Evolutionary conservation across 1,140 invertebrate genomes (phyloP).

Genomic region (Drosophila erecta): DNA sequence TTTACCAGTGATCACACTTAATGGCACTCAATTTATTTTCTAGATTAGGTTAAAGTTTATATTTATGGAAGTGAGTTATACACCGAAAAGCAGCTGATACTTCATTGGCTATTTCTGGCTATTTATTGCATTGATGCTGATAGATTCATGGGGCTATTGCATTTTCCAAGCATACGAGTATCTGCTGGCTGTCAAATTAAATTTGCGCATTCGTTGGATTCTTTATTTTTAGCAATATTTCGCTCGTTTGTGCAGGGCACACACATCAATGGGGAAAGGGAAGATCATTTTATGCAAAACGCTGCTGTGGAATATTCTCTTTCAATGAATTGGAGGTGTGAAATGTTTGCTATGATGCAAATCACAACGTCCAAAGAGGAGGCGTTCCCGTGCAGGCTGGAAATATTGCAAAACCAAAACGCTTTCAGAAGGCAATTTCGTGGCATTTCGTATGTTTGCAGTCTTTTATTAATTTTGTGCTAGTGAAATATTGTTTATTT

Average conservation of each 20-base stretch:
- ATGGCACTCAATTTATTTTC: no score
- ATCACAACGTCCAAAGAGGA: constrained; percentile 13
- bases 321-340: constrained; percentile 66
- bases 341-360: constrained; percentile 58
- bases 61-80: no score
- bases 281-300: constrained; percentile 50
- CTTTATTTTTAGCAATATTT: constrained; percentile 50
- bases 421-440: constrained; percentile 18
- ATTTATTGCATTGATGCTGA: constrained; percentile 60
- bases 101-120: constrained; percentile 45
- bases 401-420: constrained; percentile 44
- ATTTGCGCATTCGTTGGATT: constrained; percentile 33
- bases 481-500: constrained; percentile 9
- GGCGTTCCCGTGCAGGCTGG: constrained; percentile 6
- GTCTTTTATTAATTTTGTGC: constrained; percentile 32
- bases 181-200: constrained; percentile 57
- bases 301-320: constrained; percentile 45
- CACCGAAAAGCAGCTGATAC: background rate
- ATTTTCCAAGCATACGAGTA: constrained; percentile 33
- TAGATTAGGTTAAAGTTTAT: no score
- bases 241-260: constrained; percentile 50
- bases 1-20: no score
- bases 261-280: constrained; percentile 29
- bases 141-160: constrained; percentile 62
- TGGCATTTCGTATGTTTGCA: constrained; percentile 9